Percentiles rank a stretch among this genome's conserved stretches.
These are phyloP conservation scores for Lepus townsendii DNA, from an alignment of 2,797 vertebrate species.

Conservation along the genomic window DNA sequence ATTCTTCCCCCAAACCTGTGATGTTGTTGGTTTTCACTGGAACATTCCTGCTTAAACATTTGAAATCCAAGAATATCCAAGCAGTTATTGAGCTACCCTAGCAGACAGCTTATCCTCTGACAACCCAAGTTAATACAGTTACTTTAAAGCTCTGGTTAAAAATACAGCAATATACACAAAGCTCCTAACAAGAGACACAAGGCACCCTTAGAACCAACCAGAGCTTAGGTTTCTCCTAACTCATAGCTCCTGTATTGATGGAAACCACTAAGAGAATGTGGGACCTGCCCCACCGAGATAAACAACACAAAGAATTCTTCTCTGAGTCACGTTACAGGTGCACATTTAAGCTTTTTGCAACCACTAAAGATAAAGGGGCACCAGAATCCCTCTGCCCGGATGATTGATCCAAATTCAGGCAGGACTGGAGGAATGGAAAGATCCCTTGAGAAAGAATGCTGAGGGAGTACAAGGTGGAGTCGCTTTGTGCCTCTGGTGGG, in stretches of 20 bases:
- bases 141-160: conserved; percentile 53
- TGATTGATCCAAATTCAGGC: conserved; percentile 13
- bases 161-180: not conserved
- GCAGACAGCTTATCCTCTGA: not conserved
- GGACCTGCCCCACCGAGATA: not conserved
- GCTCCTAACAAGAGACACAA: not conserved
- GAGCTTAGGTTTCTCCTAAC: conserved; percentile 66
- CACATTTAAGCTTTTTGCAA: conserved; percentile 55
- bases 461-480: not conserved
- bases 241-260: conserved; percentile 37
- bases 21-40: not conserved
- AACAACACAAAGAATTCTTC: conserved; percentile 64
- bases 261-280: conserved; percentile 69
- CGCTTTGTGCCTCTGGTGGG: not conserved
- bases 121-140: conserved; percentile 9
- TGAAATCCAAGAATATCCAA: not conserved
- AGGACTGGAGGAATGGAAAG: not conserved
- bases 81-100: not conserved
- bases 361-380: conserved; percentile 5
- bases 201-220: not conserved
- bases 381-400: conserved; percentile 59
- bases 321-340: conserved; percentile 68
- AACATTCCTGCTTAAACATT: conserved; percentile 38
- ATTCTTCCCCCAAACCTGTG: conserved; percentile 41
- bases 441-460: not conserved